These are phyloP conservation scores for Parauchenoglanis ngamensis DNA, from an alignment of 2,797 vertebrate species.

Conservation along the genomic window DNA sequence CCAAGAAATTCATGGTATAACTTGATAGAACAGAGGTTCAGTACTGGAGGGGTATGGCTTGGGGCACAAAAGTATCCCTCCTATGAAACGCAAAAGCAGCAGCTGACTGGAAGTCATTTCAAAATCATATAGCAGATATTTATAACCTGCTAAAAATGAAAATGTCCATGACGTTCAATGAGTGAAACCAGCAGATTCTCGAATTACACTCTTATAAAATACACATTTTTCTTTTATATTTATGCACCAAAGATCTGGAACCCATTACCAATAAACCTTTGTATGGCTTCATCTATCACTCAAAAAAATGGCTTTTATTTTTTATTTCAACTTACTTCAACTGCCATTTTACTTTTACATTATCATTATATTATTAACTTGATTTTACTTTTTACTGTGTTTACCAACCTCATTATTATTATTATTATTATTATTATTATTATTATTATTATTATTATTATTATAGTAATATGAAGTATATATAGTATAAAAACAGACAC, in stretches of 20 bases:
- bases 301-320: background rate
- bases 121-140: background rate
- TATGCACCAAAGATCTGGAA: background rate
- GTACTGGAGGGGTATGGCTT: background rate
- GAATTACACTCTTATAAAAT: background rate
- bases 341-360: too few species aligned
- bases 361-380: too few species aligned
- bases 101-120: background rate
- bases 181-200: background rate
- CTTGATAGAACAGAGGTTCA: background rate
- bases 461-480: too few species aligned
- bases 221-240: background rate
- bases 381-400: too few species aligned
- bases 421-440: too few species aligned
- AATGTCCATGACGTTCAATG: background rate
- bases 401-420: too few species aligned
- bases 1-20: background rate
- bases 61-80: background rate
- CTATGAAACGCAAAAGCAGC: too few species aligned
- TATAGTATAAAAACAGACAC: too few species aligned
- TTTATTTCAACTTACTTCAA: too few species aligned
- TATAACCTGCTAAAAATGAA: background rate
- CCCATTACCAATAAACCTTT: background rate
- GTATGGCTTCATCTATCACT: background rate
- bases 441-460: too few species aligned